Percentiles rank a stretch among this genome's conserved stretches.
Evolutionary conservation across 2,113 vertebrate genomes (phyloP).

Genomic region (Chaetura pelagica): DNA sequence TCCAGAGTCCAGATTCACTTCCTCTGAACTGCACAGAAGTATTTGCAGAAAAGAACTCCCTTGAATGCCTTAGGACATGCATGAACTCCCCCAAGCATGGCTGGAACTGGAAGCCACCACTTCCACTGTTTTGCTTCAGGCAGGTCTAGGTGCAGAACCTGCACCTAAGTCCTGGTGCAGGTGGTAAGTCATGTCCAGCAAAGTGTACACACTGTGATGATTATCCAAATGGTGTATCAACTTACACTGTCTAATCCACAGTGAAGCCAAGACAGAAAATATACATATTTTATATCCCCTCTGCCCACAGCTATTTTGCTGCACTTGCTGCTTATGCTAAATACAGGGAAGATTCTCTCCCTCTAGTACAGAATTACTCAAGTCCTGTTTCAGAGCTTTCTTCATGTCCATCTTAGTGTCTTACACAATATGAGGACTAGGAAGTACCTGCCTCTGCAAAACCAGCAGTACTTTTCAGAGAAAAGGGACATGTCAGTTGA

Average conservation of each 20-base stretch:
- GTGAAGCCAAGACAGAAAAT: not conserved
- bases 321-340: not conserved
- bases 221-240: not conserved
- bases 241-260: not conserved
- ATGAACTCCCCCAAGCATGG: accelerated
- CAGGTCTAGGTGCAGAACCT: not conserved
- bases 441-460: not conserved
- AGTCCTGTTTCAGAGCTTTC: not conserved
- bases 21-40: not conserved
- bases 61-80: not conserved
- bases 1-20: not conserved
- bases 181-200: not conserved
- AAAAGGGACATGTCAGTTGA: not conserved
- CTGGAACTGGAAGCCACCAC: not conserved
- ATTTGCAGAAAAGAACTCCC: not conserved
- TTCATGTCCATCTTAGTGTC: not conserved
- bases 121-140: not conserved
- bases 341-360: not conserved
- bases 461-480: not conserved
- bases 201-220: not conserved
- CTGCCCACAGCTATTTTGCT: not conserved
- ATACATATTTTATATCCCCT: not conserved
- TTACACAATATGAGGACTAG: not conserved
- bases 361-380: not conserved
- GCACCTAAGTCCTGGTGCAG: too few species aligned